Evolutionary conservation across 2,797 vertebrate species (phyloP).

Genomic region (Anomalospiza imberbis): DNA sequence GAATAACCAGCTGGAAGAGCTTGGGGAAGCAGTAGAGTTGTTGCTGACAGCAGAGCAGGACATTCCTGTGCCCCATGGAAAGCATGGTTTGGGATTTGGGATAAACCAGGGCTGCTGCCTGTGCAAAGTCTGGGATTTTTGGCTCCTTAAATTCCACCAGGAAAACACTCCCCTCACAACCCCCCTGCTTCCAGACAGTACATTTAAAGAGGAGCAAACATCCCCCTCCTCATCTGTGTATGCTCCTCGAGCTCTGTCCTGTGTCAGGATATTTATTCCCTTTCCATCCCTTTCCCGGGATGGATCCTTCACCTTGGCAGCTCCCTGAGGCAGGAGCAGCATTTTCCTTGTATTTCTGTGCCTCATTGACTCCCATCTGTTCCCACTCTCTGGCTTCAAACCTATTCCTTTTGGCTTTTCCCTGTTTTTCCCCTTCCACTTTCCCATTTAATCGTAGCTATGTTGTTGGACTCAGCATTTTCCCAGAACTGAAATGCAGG

Average conservation of each 20-base stretch:
- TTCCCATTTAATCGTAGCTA: background rate
- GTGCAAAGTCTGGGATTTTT: background rate
- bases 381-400: background rate
- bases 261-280: fast-evolving
- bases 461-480: background rate
- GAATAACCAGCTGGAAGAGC: background rate
- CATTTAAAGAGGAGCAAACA: background rate
- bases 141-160: background rate
- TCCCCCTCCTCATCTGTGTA: background rate
- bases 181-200: fast-evolving
- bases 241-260: background rate
- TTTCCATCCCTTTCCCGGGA: background rate
- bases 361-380: conserved; percentile 37
- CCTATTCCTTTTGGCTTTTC: background rate
- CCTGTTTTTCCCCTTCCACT: background rate
- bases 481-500: fast-evolving
- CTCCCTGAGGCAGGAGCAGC: conserved; percentile 23
- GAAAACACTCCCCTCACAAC: fast-evolving
- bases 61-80: fast-evolving
- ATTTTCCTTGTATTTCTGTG: background rate
- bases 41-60: fast-evolving
- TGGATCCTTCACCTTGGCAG: conserved; percentile 18
- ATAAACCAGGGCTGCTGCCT: background rate
- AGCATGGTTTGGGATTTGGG: fast-evolving
- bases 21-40: background rate